phyloP scores from a whole-genome alignment of 2,113 vertebrate genomes.

The Holacanthus passer region DNA sequence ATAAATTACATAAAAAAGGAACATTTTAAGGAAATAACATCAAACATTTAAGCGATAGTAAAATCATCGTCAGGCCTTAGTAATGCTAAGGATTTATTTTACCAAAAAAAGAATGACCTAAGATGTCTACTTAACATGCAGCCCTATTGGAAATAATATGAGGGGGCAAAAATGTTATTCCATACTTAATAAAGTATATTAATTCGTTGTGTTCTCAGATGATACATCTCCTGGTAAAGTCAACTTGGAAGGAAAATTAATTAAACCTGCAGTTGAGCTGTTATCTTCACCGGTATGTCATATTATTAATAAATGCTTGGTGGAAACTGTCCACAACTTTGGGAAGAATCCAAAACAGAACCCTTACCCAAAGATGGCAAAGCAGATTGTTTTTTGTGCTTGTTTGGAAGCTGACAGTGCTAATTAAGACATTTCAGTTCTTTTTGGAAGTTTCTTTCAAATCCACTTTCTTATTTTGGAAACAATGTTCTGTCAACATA shows the following conservation, averaged over 20 bases:
- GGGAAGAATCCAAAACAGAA: slow-evolving; percentile 19
- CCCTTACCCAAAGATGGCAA: not conserved
- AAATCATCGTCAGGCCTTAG: too few species aligned
- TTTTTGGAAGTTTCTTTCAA: slow-evolving; percentile 4
- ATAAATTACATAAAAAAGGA: too few species aligned
- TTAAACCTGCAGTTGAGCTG: slow-evolving; percentile 60
- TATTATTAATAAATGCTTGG: slow-evolving; percentile 49
- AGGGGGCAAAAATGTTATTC: slow-evolving; percentile 17
- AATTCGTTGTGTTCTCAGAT: slow-evolving; percentile 29
- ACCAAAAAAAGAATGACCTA: not conserved
- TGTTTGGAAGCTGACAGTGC: not conserved
- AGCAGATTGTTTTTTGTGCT: too few species aligned
- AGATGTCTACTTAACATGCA: slow-evolving; percentile 1
- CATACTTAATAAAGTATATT: slow-evolving; percentile 34
- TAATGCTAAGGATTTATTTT: too few species aligned
- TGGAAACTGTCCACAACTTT: slow-evolving; percentile 55
- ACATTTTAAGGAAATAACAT: too few species aligned
- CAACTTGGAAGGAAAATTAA: slow-evolving; percentile 57
- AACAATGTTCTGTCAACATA: not conserved
- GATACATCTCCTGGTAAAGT: slow-evolving; percentile 35
- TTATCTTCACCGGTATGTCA: slow-evolving; percentile 56
- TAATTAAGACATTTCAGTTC: not conserved
- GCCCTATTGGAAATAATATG: slow-evolving; percentile 6
- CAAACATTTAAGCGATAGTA: too few species aligned
- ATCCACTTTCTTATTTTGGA: not conserved